Percentiles rank a stretch among this genome's conserved stretches.
phyloP scores from a whole-genome alignment of 1,140 invertebrate species.

The Nautilus pompilius region DNA sequence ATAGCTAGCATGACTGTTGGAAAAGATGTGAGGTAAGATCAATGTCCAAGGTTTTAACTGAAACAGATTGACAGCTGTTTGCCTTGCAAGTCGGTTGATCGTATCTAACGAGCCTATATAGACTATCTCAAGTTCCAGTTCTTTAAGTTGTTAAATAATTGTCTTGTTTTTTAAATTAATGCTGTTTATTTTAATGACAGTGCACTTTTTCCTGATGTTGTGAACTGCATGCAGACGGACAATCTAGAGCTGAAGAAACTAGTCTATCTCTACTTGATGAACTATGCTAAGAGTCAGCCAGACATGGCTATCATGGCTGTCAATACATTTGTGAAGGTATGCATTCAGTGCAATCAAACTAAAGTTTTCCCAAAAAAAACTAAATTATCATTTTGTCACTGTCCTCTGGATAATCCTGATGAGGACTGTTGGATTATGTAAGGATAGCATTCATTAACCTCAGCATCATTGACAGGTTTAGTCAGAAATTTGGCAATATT shows the following conservation, averaged over 20 bases:
- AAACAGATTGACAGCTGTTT: no score
- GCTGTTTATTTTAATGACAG: constrained; percentile 32
- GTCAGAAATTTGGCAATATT: no score
- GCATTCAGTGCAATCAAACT: no score
- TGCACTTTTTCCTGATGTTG: constrained; percentile 97
- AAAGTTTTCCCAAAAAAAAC: no score
- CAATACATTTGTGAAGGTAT: constrained; percentile 99
- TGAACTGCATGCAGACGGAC: constrained; percentile 99
- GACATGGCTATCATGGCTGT: constrained; percentile 99
- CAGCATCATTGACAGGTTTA: no score
- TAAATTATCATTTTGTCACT: no score
- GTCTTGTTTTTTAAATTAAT: background rate
- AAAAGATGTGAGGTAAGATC: constrained; percentile 65
- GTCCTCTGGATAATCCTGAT: no score
- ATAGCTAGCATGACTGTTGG: constrained; percentile 99
- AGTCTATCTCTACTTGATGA: constrained; percentile 99
- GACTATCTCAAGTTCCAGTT: background rate
- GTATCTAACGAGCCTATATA: background rate
- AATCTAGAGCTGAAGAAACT: constrained; percentile 99
- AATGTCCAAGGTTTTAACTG: no score
- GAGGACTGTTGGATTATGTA: no score
- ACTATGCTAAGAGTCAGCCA: constrained; percentile 99
- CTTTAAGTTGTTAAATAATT: background rate
- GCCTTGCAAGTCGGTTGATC: background rate
- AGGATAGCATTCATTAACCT: no score